A percentile compares a stretch with the other conserved stretches of the same genome.
Evolutionary conservation across 2,113 vertebrate genomes (phyloP).

Genomic region (Passerina amoena): DNA sequence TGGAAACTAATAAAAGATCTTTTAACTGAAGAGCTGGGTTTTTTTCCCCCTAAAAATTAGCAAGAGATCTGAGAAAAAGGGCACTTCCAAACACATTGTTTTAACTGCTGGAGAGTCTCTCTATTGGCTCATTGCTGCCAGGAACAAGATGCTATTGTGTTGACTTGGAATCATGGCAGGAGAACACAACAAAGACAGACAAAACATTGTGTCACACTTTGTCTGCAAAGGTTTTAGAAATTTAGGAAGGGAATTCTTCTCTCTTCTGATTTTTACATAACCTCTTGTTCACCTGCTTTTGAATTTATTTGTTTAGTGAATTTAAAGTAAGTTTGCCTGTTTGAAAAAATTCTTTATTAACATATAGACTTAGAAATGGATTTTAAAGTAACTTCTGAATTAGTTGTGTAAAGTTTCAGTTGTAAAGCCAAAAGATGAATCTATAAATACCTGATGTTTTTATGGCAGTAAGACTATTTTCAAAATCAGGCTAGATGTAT

Average conservation of each 20-base stretch:
- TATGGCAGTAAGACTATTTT: not conserved
- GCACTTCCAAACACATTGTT: not conserved
- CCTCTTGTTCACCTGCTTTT: not conserved
- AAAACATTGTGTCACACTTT: not conserved
- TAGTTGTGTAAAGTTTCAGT: not conserved
- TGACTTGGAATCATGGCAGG: constrained; percentile 13
- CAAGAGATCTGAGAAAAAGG: not conserved
- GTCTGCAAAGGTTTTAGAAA: not conserved
- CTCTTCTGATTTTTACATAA: not conserved
- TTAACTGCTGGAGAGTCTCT: not conserved
- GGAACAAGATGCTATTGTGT: not conserved
- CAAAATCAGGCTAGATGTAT: not conserved
- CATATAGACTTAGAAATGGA: not conserved
- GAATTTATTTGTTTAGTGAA: not conserved
- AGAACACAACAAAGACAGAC: not conserved
- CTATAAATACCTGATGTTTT: not conserved
- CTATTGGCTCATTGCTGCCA: not conserved
- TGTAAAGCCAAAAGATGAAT: not conserved
- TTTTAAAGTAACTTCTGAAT: not conserved
- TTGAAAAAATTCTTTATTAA: not conserved
- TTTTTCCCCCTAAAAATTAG: not conserved
- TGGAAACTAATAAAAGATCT: constrained; percentile 4
- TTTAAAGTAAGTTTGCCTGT: not conserved
- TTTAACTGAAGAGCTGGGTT: not conserved
- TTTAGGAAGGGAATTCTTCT: not conserved